Base-by-base conservation (phyloP, 2,797 vertebrate genomes). In the Gila robusta region DNA sequence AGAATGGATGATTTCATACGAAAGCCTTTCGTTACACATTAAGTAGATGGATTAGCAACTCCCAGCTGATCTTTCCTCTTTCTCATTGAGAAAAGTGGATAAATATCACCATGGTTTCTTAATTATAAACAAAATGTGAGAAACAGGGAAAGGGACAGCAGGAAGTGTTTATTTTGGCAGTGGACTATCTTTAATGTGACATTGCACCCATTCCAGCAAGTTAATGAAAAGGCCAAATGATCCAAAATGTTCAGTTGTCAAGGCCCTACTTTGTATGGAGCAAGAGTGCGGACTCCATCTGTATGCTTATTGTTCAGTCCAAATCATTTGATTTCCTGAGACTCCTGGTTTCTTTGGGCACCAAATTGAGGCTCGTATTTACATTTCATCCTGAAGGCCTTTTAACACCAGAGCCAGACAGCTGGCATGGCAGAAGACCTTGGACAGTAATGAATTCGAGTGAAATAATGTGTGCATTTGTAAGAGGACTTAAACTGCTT, bases 11-110 rank as follows among this genome's bases (percentile, higher is more conserved):
- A 90, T 91, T 84, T 86, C 87, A 89, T 89, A 86, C 47, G 87
- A 89, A 93, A 93, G 87, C 89, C 88, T 91, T 92, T 93, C 80
- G 84, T 90, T 92, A 85, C 89, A 92, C 87, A 93, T 93, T 91
- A 91, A 92, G 91, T 87, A 89, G 89, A 91, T 69, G 89, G 92
- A 91, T 95, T 94, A 93, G 79, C 89, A 84, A 88, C 86, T 87
- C 89, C 87, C 88, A 87, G 76, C 85, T 91, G 90, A 90, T 91
- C 90, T 79, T 71, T 87, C 66, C 77, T 90, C 85, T 85, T 86
- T 93, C 89, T 91, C 78, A 89, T 79, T 89, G 86, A 78, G 84
- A 90, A 90, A 91, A 87, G 87, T 82, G 81, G 73, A 86, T 89
- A 93, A 93, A 94, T 91, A 92, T 92, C 90, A 90, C 88, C 87